A percentile compares a stretch with the other conserved stretches of the same genome.
Evolutionary conservation across 2,113 vertebrate species (phyloP).

Genomic region (Misgurnus mizolepis): DNA sequence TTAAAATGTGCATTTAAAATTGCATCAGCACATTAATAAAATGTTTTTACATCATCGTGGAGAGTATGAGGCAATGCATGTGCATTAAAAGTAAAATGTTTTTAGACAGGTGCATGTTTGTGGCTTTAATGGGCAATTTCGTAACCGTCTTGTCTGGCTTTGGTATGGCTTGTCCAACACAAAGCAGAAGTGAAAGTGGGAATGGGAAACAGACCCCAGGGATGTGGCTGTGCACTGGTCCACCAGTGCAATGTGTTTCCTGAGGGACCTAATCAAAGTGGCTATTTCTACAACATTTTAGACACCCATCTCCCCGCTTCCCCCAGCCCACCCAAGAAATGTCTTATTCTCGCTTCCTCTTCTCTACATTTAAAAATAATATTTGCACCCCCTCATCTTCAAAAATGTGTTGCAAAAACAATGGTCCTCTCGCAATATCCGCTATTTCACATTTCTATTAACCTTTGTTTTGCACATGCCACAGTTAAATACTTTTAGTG

Average conservation of each 20-base stretch:
- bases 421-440: slow-evolving; percentile 11
- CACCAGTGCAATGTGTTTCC: slow-evolving; percentile 74
- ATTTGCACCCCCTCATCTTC: neutral
- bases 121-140: slow-evolving; percentile 35
- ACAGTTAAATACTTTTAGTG: neutral
- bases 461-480: neutral
- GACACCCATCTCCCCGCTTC: slow-evolving; percentile 1
- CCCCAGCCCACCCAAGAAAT: slow-evolving; percentile 46
- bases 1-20: neutral
- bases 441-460: neutral
- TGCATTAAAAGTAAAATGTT: slow-evolving; percentile 5
- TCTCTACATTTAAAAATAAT: slow-evolving; percentile 42
- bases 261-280: slow-evolving; percentile 49
- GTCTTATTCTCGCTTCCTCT: slow-evolving; percentile 49
- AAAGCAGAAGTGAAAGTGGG: slow-evolving; percentile 61
- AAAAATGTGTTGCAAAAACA: slow-evolving; percentile 27
- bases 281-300: slow-evolving; percentile 13
- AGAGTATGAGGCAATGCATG: slow-evolving; percentile 12
- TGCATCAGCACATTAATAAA: neutral
- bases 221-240: slow-evolving; percentile 37
- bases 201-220: slow-evolving; percentile 56
- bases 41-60: neutral
- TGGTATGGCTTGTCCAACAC: slow-evolving; percentile 1
- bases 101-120: slow-evolving; percentile 34
- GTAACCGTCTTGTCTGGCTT: slow-evolving; percentile 20